A percentile compares a stretch with the other conserved stretches of the same genome.
Conservation (phyloP, 1,140 invertebrate genomes). For the Platyura marginata region DNA sequence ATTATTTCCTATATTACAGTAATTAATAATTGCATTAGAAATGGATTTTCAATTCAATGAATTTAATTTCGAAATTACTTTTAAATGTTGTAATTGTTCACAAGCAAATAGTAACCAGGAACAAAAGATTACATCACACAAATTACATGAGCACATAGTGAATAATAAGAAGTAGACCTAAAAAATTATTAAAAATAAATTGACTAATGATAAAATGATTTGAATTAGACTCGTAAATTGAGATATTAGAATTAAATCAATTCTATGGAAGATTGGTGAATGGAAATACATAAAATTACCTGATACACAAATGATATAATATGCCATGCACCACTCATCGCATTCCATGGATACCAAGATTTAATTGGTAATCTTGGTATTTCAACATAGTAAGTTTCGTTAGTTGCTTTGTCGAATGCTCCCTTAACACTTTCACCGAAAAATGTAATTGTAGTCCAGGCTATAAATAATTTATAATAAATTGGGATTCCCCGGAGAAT, state of each 20-base stretch:
- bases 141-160: conserved; percentile 46
- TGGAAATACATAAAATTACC: conserved; percentile 10
- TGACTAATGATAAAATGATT: conserved; percentile 34
- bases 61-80: conserved; percentile 14
- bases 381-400: conserved; percentile 43
- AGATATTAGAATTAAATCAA: too few relatives aligned
- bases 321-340: conserved; percentile 42
- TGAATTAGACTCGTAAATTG: too few relatives aligned
- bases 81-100: conserved; percentile 64
- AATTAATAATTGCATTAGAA: background rate
- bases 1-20: conserved; percentile 36
- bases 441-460: conserved; percentile 59
- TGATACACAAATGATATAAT: conserved; percentile 46
- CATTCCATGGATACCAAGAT: conserved; percentile 56
- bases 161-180: conserved; percentile 62
- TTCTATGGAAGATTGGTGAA: too few relatives aligned
- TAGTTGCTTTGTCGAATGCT: conserved; percentile 48
- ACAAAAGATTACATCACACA: conserved; percentile 58
- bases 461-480: conserved; percentile 10
- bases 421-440: conserved; percentile 50
- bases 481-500: background rate
- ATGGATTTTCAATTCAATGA: background rate
- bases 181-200: too few relatives aligned
- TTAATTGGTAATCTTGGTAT: conserved; percentile 54
- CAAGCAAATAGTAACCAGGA: conserved; percentile 68